Conservation (phyloP, 1,140 invertebrate genomes). For the Leptonema lineaticorne region DNA sequence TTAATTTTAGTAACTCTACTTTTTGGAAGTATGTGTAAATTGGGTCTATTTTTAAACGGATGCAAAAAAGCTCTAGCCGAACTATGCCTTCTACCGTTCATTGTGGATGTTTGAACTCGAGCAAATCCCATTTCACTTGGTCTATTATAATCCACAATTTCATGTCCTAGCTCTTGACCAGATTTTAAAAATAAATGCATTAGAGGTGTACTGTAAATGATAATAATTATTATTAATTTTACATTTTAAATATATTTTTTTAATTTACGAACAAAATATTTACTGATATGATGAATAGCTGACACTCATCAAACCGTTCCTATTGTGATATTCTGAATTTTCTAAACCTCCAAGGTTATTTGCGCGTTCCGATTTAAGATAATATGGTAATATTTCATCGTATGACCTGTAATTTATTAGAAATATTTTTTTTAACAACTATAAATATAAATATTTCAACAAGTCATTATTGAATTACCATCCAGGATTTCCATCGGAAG, state of each 20-base stretch:
- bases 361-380: conserved; percentile 61
- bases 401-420: conserved; percentile 61
- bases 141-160: conserved; percentile 57
- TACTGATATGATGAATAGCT: too few relatives aligned
- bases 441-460: too few relatives aligned
- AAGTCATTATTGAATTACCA: background rate
- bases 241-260: too few relatives aligned
- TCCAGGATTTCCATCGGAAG: conserved; percentile 47
- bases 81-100: conserved; percentile 55
- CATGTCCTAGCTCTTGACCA: conserved; percentile 57
- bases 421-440: too few relatives aligned
- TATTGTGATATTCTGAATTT: conserved; percentile 58
- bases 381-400: conserved; percentile 68
- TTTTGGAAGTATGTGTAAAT: conserved; percentile 64
- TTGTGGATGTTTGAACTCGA: conserved; percentile 64
- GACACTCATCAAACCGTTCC: conserved; percentile 57
- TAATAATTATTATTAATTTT: too few relatives aligned
- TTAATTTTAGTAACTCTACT: conserved; percentile 64
- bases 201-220: conserved; percentile 49
- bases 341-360: conserved; percentile 52
- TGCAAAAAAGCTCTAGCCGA: conserved; percentile 60
- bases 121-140: conserved; percentile 50
- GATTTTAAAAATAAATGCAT: conserved; percentile 59
- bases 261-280: too few relatives aligned
- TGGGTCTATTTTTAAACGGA: conserved; percentile 60